Conservation (phyloP, 2,888 invertebrate genomes). For the Ophion ellenae region DNA sequence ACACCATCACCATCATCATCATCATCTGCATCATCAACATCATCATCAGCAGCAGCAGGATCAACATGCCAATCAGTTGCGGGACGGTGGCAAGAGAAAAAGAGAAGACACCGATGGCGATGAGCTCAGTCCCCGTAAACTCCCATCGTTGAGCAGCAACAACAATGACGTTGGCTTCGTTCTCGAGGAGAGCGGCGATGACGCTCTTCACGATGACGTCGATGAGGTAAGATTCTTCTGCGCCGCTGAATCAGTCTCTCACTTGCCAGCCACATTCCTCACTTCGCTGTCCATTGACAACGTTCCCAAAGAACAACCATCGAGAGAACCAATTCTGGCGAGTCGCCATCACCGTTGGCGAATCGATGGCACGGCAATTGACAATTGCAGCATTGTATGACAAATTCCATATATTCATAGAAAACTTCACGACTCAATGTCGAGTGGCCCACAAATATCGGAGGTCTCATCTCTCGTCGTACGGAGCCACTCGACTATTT, state of each 20-base stretch:
- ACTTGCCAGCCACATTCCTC: no score
- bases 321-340: not conserved
- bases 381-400: no score
- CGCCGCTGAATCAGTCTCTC: conserved; percentile 23
- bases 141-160: conserved; percentile 78
- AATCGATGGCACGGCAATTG: not conserved
- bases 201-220: conserved; percentile 77
- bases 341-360: not conserved
- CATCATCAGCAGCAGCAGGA: conserved; percentile 69
- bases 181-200: conserved; percentile 78
- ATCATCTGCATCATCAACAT: conserved; percentile 65
- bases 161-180: conserved; percentile 82
- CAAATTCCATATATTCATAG: no score
- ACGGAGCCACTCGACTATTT: not conserved
- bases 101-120: conserved; percentile 74
- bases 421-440: no score
- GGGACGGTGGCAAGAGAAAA: conserved; percentile 75
- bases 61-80: conserved; percentile 62
- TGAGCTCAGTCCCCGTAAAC: conserved; percentile 78
- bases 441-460: conserved; percentile 16
- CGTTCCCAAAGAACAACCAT: not conserved
- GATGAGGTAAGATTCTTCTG: conserved; percentile 79
- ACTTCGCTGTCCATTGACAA: no score
- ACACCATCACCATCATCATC: conserved; percentile 61
- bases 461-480: conserved; percentile 5